Evolutionary conservation across 2,888 invertebrate genomes (phyloP).

Genomic region (Drosophila nigricruria): DNA sequence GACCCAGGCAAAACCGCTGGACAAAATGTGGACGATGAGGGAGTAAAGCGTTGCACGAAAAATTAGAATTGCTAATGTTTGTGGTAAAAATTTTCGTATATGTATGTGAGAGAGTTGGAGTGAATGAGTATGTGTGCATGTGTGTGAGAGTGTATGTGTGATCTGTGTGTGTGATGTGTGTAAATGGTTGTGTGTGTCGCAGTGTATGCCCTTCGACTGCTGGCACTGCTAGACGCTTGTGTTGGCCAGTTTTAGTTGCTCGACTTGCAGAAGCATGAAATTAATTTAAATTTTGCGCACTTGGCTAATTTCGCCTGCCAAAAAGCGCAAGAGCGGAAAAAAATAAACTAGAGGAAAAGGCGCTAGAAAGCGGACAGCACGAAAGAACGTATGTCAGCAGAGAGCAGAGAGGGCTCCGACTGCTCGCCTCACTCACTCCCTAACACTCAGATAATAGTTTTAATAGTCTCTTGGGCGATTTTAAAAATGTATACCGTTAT

Average conservation of each 20-base stretch:
- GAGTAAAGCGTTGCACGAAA: slow-evolving; percentile 61
- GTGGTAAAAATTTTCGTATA: slow-evolving; percentile 64
- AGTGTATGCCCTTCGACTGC: slow-evolving; percentile 29
- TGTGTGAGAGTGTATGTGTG: slow-evolving; percentile 14
- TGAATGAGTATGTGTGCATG: slow-evolving; percentile 14
- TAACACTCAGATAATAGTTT: slow-evolving; percentile 64
- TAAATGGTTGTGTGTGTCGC: slow-evolving; percentile 29
- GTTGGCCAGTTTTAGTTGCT: slow-evolving; percentile 65
- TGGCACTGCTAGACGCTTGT: slow-evolving; percentile 34
- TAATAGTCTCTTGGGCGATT: slow-evolving; percentile 72
- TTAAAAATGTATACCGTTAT: slow-evolving; percentile 53
- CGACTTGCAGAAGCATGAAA: slow-evolving; percentile 73
- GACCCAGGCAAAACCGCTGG: slow-evolving; percentile 64
- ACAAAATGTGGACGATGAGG: slow-evolving; percentile 44
- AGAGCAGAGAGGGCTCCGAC: background rate
- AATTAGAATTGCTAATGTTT: slow-evolving; percentile 75
- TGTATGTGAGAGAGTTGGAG: slow-evolving; percentile 7
- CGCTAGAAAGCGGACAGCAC: slow-evolving; percentile 16
- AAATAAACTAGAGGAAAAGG: slow-evolving; percentile 21
- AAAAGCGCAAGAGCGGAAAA: slow-evolving; percentile 44
- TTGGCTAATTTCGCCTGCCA: slow-evolving; percentile 68
- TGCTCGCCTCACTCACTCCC: background rate
- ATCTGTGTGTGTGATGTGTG: slow-evolving; percentile 31
- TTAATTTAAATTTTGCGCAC: slow-evolving; percentile 75
- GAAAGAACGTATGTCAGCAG: slow-evolving; percentile 46